Conservation (phyloP, 2,797 vertebrate species). For the Diceros bicornis region DNA sequence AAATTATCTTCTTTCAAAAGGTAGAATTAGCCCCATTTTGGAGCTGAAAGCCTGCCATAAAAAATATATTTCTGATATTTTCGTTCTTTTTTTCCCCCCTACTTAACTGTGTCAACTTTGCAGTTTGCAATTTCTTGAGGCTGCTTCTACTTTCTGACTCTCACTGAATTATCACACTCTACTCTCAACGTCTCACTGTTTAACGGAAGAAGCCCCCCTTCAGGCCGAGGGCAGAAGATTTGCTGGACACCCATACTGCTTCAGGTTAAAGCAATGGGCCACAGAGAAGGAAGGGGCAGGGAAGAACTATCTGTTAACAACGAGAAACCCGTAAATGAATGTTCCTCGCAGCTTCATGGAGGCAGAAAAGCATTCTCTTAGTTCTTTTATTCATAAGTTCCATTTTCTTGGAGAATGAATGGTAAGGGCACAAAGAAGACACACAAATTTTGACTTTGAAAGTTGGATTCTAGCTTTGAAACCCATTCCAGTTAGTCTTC, state of each 20-base stretch:
- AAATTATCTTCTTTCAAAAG: constrained; percentile 91
- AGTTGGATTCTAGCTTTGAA: not conserved
- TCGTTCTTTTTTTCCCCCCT: constrained; percentile 68
- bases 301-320: not conserved
- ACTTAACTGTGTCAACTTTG: constrained; percentile 84
- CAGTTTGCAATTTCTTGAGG: constrained; percentile 70
- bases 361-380: not conserved
- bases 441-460: not conserved
- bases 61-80: constrained; percentile 86
- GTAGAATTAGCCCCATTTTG: constrained; percentile 89
- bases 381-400: not conserved
- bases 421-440: not conserved
- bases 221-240: constrained; percentile 25
- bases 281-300: not conserved
- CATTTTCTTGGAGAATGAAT: not conserved
- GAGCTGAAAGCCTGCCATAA: constrained; percentile 89
- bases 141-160: constrained; percentile 74
- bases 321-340: not conserved
- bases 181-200: not conserved
- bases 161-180: constrained; percentile 56
- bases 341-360: not conserved
- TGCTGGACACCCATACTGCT: not conserved
- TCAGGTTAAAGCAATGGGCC: not conserved
- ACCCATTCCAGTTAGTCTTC: not conserved
- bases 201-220: constrained; percentile 47